A percentile compares a stretch with the other conserved stretches of the same genome.
phyloP scores from a whole-genome alignment of 2,797 vertebrate genomes.

The Pseudochirops cupreus region DNA sequence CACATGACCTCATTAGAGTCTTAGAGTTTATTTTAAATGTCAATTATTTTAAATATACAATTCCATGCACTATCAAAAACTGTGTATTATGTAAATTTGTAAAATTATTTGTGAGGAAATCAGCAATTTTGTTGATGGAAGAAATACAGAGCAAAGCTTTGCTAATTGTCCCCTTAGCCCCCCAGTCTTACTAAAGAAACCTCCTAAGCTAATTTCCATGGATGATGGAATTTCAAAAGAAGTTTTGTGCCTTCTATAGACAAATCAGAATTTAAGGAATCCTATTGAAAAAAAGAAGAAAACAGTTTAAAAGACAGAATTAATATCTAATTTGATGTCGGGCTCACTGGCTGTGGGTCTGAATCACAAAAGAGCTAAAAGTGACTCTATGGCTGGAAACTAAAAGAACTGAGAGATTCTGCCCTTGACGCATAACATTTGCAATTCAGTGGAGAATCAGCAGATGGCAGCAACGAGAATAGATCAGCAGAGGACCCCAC shows the following conservation, averaged over 20 bases:
- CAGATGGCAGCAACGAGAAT: not conserved
- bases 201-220: no score
- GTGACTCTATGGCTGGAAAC: not conserved
- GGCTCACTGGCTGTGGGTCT: not conserved
- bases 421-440: not conserved
- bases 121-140: not conserved
- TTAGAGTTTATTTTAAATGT: conserved; percentile 25
- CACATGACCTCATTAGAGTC: conserved; percentile 34
- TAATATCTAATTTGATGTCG: not conserved
- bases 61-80: not conserved
- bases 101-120: conserved; percentile 11
- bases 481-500: not conserved
- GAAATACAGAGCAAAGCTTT: not conserved
- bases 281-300: not conserved
- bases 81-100: conserved; percentile 26
- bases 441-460: not conserved
- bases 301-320: not conserved
- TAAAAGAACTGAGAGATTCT: not conserved
- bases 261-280: not conserved
- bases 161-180: not conserved
- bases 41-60: conserved; percentile 28
- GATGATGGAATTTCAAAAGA: not conserved
- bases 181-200: no score
- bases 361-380: not conserved
- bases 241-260: not conserved